phyloP scores from a whole-genome alignment of 2,113 vertebrate species.

The Oncorhynchus masou region DNA sequence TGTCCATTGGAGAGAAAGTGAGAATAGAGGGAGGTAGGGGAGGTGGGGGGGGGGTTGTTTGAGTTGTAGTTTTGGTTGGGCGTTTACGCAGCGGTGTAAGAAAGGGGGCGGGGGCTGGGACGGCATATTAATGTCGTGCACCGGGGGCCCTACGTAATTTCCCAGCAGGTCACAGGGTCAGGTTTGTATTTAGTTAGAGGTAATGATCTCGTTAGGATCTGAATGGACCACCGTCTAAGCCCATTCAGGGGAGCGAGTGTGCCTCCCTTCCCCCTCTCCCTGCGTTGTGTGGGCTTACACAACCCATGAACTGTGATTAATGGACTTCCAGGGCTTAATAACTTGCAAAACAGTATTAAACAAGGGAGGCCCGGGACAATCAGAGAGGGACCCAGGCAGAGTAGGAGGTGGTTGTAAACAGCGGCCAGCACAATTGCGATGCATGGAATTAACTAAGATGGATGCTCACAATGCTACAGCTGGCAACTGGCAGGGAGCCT shows the following conservation, averaged over 20 bases:
- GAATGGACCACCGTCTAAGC: conserved; percentile 85
- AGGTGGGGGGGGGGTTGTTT: conserved; percentile 49
- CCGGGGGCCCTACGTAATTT: conserved; percentile 74
- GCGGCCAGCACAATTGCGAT: conserved; percentile 78
- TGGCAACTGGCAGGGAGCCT: conserved; percentile 84
- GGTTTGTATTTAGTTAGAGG: conserved; percentile 89
- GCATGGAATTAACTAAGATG: conserved; percentile 83
- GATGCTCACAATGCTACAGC: conserved; percentile 87
- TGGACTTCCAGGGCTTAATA: conserved; percentile 89
- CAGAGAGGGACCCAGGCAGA: conserved; percentile 74
- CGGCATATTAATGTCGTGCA: conserved; percentile 2
- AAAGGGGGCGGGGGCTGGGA: conserved; percentile 46
- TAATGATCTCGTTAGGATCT: conserved; percentile 88
- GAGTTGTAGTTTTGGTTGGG: conserved; percentile 55
- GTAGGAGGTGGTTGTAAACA: conserved; percentile 83
- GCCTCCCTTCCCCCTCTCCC: conserved; percentile 75
- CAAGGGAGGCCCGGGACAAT: conserved; percentile 84
- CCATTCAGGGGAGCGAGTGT: conserved; percentile 82
- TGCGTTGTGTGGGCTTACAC: conserved; percentile 87
- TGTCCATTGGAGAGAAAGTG: conserved; percentile 79
- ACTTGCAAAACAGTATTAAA: conserved; percentile 92
- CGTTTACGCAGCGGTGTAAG: conserved; percentile 65
- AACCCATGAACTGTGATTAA: conserved; percentile 89
- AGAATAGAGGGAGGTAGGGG: conserved; percentile 58
- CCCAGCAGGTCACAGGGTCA: conserved; percentile 81